Evolutionary conservation across 2,888 invertebrate genomes (phyloP), one percentile per base, ranked within the genome.

Genomic region (Hyposoter dolosus): DNA sequence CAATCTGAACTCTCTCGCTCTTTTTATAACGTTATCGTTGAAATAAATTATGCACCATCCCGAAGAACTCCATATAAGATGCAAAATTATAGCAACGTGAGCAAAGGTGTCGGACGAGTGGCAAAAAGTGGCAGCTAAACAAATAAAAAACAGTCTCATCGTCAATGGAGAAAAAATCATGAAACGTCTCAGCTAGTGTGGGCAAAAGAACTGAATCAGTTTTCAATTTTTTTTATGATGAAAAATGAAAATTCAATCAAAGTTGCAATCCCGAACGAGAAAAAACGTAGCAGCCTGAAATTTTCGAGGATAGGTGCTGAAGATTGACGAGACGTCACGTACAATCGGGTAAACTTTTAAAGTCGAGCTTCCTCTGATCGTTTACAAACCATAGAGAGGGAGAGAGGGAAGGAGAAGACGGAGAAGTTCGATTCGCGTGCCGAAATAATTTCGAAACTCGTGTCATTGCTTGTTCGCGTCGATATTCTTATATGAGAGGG

Each of bases 391-490:
- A 56, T 28, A 23, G 56, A 12, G 19, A 35, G 23, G 6, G 19
- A 19, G 23, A 10, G 19, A 19, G 56, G 28, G 60, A 5, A 17
- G 0, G 47, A 10, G 17, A 71, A 40, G 75, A 32, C 19, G 76
- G 71, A 9, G 1, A 40, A 40, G 43, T 69, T 66, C 72, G 76
- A 56, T 80, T 85, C 47, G 40, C 76, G 71, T 71, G 47, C 45
- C 47, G 80, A 83, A 83, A 83, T 80, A 83, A 85, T 80, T 83
- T 83, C 60, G 40, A 28, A 83, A 68, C 76, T 72, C 28, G 40
- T 53, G 63, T 32, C 60, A 53, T n/a, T 63, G 63, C 28, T 12
- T 65, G 23, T 45, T 72, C 72, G 47, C 72, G 10, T 40, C 40
- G 9, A 81, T 80, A 43, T 65, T 45, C 60, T 17, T 45, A 19